Percentiles rank a stretch among this genome's conserved stretches.
Evolutionary conservation across 2,888 invertebrate species (phyloP).

Genomic region (Plusia festucae): DNA sequence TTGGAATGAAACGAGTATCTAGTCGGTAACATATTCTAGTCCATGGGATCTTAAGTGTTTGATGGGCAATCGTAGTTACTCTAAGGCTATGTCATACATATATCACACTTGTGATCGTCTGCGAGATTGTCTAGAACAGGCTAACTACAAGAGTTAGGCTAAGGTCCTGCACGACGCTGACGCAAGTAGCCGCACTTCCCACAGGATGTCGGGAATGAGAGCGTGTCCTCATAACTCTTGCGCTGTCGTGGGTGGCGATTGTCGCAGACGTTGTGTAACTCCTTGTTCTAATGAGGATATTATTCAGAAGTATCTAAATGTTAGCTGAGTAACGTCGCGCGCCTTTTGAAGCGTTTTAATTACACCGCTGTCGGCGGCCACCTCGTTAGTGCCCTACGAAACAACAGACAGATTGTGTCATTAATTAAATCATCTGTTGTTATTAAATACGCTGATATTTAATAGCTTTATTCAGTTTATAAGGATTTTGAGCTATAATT

Average conservation of each 20-base stretch:
- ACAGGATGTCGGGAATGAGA: slow-evolving; percentile 88
- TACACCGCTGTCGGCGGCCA: slow-evolving; percentile 70
- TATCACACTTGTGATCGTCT: slow-evolving; percentile 79
- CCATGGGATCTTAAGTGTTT: slow-evolving; percentile 55
- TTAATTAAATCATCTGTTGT: slow-evolving; percentile 65
- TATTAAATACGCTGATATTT: slow-evolving; percentile 61
- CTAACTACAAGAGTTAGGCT: slow-evolving; percentile 68
- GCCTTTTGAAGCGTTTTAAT: slow-evolving; percentile 74
- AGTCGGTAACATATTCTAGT: slow-evolving; percentile 6
- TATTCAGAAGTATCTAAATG: slow-evolving; percentile 78
- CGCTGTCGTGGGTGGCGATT: slow-evolving; percentile 80
- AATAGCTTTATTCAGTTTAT: slow-evolving; percentile 27
- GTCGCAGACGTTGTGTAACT: slow-evolving; percentile 79
- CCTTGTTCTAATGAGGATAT: slow-evolving; percentile 82
- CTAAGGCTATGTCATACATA: slow-evolving; percentile 71
- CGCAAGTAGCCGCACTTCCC: slow-evolving; percentile 84
- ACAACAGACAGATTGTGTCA: slow-evolving; percentile 72
- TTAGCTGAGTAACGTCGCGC: slow-evolving; percentile 63
- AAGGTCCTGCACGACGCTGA: slow-evolving; percentile 80
- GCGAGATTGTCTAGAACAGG: slow-evolving; percentile 79
- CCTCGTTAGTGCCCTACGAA: slow-evolving; percentile 73
- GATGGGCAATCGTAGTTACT: slow-evolving; percentile 62
- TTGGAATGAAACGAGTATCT: background rate
- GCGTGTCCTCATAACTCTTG: slow-evolving; percentile 87
- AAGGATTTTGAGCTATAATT: slow-evolving; percentile 22